Conservation (phyloP, 2,888 invertebrate species). For the Linnaemya vulpina region DNA sequence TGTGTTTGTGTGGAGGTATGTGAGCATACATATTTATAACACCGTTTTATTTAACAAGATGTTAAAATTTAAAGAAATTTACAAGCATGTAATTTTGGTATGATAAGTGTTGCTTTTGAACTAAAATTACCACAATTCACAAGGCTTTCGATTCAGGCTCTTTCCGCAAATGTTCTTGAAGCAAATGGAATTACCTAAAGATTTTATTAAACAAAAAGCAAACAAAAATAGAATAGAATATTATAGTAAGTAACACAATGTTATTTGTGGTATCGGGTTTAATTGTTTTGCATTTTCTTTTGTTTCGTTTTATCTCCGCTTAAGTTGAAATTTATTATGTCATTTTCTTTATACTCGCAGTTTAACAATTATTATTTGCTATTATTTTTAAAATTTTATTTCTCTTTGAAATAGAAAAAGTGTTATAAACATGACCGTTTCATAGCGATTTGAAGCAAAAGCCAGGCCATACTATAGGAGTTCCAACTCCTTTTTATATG, state of each 20-base stretch:
- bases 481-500: conserved; percentile 41
- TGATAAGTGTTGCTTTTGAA: conserved; percentile 53
- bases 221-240: not conserved
- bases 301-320: not conserved
- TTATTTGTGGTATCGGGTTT: conserved; percentile 24
- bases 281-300: conserved; percentile 12
- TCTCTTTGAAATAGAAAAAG: conserved; percentile 20
- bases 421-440: conserved; percentile 20
- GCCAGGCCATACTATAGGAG: not conserved
- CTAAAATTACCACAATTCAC: conserved; percentile 36
- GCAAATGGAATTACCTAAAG: not conserved
- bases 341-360: conserved; percentile 8
- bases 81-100: conserved; percentile 53
- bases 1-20: not conserved
- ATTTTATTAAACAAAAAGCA: not conserved
- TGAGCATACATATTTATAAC: not conserved
- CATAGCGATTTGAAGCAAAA: not conserved
- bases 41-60: conserved; percentile 56
- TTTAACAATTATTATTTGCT: conserved; percentile 39
- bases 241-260: conserved; percentile 3
- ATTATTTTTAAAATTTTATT: conserved; percentile 25
- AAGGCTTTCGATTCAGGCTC: conserved; percentile 12
- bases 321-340: conserved; percentile 37
- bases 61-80: conserved; percentile 52
- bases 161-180: conserved; percentile 21